Evolutionary conservation across 2,888 invertebrate genomes (phyloP).

Genomic region (Lycocerus yunnanus): DNA sequence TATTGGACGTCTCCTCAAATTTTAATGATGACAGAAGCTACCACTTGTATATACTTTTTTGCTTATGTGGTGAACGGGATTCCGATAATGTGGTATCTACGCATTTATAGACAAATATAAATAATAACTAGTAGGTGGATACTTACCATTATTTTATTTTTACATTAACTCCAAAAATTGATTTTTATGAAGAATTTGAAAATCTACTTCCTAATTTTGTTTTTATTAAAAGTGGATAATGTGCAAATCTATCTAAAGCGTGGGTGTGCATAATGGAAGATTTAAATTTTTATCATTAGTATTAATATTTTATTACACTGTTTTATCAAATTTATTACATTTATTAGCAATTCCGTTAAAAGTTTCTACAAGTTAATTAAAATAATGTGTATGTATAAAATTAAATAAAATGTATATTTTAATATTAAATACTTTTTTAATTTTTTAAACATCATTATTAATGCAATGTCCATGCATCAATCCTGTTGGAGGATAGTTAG

Average conservation of each 20-base stretch:
- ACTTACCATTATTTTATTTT: no score
- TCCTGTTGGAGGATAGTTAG: neutral
- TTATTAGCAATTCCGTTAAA: neutral
- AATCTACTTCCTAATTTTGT: neutral
- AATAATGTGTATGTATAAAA: neutral
- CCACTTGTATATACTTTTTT: neutral
- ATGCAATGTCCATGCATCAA: neutral
- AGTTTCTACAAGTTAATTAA: neutral
- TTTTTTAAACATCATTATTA: neutral
- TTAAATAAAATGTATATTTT: neutral
- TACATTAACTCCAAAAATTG: no score
- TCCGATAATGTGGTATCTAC: neutral
- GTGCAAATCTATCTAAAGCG: neutral
- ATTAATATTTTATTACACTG: neutral
- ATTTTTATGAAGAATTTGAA: no score
- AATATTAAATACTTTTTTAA: neutral
- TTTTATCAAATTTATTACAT: neutral
- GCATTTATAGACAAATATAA: neutral
- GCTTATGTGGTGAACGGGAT: neutral
- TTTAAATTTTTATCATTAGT: neutral
- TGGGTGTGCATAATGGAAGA: neutral
- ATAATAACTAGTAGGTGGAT: no score
- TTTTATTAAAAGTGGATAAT: neutral
- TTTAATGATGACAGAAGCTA: slow-evolving; percentile 5
- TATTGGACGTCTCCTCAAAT: slow-evolving; percentile 9